phyloP scores from a whole-genome alignment of 2,113 vertebrate species.

The Phalacrocorax pelagicus region DNA sequence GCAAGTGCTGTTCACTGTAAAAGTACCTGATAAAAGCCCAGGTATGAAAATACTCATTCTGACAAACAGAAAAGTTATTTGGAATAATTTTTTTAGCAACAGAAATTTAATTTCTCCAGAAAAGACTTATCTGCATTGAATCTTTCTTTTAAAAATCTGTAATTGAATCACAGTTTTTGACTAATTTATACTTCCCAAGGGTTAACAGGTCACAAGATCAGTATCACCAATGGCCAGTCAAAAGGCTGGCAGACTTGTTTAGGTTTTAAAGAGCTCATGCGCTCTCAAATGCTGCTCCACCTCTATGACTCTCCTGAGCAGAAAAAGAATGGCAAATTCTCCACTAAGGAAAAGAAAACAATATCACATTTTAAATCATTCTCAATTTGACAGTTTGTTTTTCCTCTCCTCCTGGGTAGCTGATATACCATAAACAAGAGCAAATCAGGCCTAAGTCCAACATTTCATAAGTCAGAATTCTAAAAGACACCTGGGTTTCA shows the following conservation, averaged over 20 bases:
- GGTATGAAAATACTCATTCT: not conserved
- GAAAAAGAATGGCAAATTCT: not conserved
- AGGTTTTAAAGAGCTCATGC: not conserved
- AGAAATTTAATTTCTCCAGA: not conserved
- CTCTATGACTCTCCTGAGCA: not conserved
- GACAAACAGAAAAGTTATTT: not conserved
- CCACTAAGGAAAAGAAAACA: not conserved
- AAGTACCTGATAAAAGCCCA: not conserved
- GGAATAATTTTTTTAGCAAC: not conserved
- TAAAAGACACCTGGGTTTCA: not conserved
- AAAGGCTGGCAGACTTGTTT: not conserved
- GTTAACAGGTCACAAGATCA: not conserved
- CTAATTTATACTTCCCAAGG: not conserved
- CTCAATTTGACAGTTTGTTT: not conserved
- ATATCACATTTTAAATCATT: not conserved
- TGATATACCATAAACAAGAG: not conserved
- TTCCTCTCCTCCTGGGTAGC: not conserved
- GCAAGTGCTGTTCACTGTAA: not conserved
- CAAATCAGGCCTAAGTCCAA: not conserved
- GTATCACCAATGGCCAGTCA: not conserved
- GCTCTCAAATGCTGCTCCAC: not conserved
- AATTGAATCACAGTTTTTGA: not conserved
- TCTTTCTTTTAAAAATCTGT: not conserved
- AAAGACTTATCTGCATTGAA: not conserved
- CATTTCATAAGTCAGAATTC: not conserved